phyloP scores from a whole-genome alignment of 2,797 vertebrate genomes.

The Betta splendens region DNA sequence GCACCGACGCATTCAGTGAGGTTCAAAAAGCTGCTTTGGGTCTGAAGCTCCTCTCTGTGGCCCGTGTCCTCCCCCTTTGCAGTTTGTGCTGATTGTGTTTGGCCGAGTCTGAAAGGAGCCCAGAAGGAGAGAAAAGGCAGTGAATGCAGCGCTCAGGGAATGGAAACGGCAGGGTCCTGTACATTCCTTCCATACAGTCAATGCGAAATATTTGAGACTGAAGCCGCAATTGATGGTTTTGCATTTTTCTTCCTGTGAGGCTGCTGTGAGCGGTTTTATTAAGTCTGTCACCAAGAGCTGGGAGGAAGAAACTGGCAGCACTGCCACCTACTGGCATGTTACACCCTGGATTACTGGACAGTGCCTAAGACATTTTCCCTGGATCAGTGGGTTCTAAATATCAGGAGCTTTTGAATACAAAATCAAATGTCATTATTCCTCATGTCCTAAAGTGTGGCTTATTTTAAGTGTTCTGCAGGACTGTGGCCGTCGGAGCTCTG shows the following conservation, averaged over 20 bases:
- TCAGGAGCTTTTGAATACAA: neutral
- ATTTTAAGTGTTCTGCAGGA: too few species aligned
- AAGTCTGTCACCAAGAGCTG: slow-evolving; percentile 49
- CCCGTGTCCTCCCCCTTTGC: slow-evolving; percentile 16
- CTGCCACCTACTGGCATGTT: slow-evolving; percentile 65
- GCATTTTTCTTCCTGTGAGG: slow-evolving; percentile 71
- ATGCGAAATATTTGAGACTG: slow-evolving; percentile 76
- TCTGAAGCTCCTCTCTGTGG: neutral
- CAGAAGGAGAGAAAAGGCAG: slow-evolving; percentile 26
- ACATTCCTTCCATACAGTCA: slow-evolving; percentile 82
- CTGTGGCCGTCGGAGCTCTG: too few species aligned
- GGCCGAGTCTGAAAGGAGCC: slow-evolving; percentile 22
- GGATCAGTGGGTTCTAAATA: neutral
- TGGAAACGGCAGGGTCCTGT: slow-evolving; percentile 74
- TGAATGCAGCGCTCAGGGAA: slow-evolving; percentile 45
- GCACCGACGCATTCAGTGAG: neutral
- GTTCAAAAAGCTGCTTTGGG: neutral
- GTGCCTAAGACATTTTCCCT: neutral
- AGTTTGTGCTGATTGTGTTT: slow-evolving; percentile 45
- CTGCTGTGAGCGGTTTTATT: slow-evolving; percentile 54
- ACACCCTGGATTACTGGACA: neutral
- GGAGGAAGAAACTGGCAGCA: slow-evolving; percentile 17
- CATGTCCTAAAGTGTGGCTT: too few species aligned
- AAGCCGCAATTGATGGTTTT: slow-evolving; percentile 81
- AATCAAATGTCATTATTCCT: too few species aligned